Evolutionary conservation across 2,113 vertebrate genomes (phyloP).

Genomic region (Edolisoma coerulescens): DNA sequence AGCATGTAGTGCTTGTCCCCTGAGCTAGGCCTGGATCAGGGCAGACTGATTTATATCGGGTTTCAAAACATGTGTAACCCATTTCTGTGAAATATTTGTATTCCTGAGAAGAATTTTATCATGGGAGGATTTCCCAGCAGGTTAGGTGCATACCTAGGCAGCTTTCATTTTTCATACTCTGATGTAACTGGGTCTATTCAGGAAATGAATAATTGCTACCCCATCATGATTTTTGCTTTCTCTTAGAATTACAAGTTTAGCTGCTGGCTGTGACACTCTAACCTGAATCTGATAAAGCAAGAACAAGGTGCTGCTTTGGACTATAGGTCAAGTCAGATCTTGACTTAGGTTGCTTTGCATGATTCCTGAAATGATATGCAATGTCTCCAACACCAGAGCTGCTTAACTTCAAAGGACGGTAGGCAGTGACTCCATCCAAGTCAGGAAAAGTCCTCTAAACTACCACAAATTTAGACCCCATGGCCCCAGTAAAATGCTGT

Average conservation of each 20-base stretch:
- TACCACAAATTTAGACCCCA: background rate
- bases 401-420: background rate
- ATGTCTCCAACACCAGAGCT: background rate
- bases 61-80: background rate
- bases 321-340: background rate
- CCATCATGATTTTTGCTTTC: background rate
- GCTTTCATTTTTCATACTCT: conserved; percentile 44
- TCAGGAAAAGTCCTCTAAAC: background rate
- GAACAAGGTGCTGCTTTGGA: background rate
- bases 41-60: background rate
- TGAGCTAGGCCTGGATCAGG: background rate
- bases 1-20: background rate
- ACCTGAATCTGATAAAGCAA: background rate
- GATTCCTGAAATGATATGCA: background rate
- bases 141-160: background rate
- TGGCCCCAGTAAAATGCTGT: background rate
- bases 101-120: background rate
- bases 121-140: conserved; percentile 17
- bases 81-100: conserved; percentile 27
- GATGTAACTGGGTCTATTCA: conserved; percentile 39
- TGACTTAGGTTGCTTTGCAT: accelerated
- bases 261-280: background rate
- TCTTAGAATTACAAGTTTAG: background rate
- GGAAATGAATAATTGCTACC: conserved; percentile 5
- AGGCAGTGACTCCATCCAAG: background rate